Conservation (phyloP, 2,888 invertebrate species). For the Taphrorychus bicolor region DNA sequence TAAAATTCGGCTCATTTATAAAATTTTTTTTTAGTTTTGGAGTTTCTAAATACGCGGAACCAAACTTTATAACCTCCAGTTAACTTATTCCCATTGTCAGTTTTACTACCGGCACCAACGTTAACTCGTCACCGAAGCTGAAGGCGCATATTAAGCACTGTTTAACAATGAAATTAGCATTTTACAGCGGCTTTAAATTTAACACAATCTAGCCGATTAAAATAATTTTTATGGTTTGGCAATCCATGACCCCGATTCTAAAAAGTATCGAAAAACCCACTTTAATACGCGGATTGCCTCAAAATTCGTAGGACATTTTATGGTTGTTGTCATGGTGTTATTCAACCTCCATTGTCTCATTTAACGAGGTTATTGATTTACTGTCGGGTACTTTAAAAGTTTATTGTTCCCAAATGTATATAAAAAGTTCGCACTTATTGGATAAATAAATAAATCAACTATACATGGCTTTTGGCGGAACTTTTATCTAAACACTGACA, state of each 20-base stretch:
- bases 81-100: neutral
- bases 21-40: too few species aligned
- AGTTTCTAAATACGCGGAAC: too few species aligned
- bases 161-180: neutral
- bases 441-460: neutral
- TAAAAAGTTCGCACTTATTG: neutral
- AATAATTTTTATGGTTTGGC: neutral
- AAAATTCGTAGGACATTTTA: neutral
- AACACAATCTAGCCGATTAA: neutral
- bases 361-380: slow-evolving; percentile 22
- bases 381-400: neutral
- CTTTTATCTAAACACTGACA: neutral
- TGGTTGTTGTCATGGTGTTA: neutral
- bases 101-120: neutral
- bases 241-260: slow-evolving; percentile 13
- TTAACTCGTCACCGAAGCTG: neutral
- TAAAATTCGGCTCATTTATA: too few species aligned
- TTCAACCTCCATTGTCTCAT: slow-evolving; percentile 7
- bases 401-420: neutral
- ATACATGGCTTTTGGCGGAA: too few species aligned
- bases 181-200: neutral
- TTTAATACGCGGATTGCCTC: neutral
- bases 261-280: neutral
- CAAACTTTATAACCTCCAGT: too few species aligned
- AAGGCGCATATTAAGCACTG: neutral